Evolutionary conservation across 2,797 vertebrate genomes (phyloP), one percentile per base, ranked within the genome.

Genomic region (Leptoclinus maculatus): DNA sequence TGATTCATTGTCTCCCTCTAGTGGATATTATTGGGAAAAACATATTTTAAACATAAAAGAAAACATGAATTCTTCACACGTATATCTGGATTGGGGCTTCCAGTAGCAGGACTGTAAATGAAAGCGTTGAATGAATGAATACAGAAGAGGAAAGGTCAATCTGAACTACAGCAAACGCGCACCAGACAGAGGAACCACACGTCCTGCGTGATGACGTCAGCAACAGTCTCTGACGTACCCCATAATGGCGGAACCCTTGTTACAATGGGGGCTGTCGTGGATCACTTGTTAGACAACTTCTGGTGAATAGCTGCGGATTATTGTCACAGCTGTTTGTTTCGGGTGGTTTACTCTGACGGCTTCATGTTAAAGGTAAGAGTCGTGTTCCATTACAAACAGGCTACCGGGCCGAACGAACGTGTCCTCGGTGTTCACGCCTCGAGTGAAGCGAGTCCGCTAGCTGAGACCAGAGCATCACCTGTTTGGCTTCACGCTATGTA

Each of bases 311-410:
- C 49, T 14, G 32, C 36, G 21, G 25, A 74, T 73, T 79, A n/a
- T 21, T 53, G 4, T 2, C 4, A 27, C 16, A 23, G 17, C 38
- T 12, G 71, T 39, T 53, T 36, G 21, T 17, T 71, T 41, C 43
- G 11, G 49, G 70, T 34, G 51, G 10, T 38, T 69, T 12, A 25
- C 8, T 54, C n/a, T 7, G 17, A 66, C 81, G 91, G 64, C 83
- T 91, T 83, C 86, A 94, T 94, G 93, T 88, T 94, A 91, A 94
- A 94, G 94, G 93, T 94, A 76, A 82, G 87, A 34, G 0, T 13
- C 2, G 5, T 2, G 60, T 6, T 51, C 57, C 2, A 0, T 23
- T 0, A 0, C 0, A 2, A n/a, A 23, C 5, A 17, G 17, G 3
- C 1, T 2, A 12, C 32, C 1, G 17, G 17, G 17, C 17, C 3